Evolutionary conservation across 1,140 invertebrate species (phyloP).

Genomic region (Drosophila tsacasi): DNA sequence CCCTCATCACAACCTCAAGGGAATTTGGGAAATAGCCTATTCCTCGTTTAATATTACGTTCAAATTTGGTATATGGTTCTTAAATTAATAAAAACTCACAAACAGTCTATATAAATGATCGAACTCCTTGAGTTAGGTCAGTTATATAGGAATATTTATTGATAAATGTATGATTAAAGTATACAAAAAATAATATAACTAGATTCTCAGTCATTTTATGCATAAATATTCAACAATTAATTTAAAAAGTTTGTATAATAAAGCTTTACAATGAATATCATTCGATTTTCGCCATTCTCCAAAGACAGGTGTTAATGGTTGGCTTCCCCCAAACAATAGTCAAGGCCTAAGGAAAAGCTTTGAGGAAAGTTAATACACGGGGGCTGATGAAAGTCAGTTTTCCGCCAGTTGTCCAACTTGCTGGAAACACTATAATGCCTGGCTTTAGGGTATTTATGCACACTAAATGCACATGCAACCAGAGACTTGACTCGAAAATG

Average conservation of each 20-base stretch:
- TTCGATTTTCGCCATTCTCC: background rate
- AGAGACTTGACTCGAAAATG: conserved; percentile 10
- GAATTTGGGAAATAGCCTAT: background rate
- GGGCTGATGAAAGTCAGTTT: conserved; percentile 4
- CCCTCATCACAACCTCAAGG: background rate
- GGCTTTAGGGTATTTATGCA: background rate
- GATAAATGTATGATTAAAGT: too few relatives aligned
- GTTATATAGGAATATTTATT: too few relatives aligned
- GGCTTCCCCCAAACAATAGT: background rate
- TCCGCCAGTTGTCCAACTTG: background rate
- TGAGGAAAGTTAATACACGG: background rate
- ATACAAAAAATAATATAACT: too few relatives aligned
- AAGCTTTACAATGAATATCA: background rate
- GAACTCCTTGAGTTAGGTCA: too few relatives aligned
- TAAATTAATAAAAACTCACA: too few relatives aligned
- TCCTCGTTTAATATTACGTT: background rate
- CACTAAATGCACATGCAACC: conserved; percentile 3
- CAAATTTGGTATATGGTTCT: background rate
- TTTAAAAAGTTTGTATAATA: background rate
- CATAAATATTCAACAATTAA: too few relatives aligned
- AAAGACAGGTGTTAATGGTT: background rate
- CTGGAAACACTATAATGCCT: background rate
- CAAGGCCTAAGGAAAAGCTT: background rate
- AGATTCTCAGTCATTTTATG: background rate
- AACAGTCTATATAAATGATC: too few relatives aligned